A percentile compares a stretch with the other conserved stretches of the same genome.
These are phyloP conservation scores for Protophormia terraenovae DNA, from an alignment of 2,888 invertebrate genomes.

Conservation along the genomic window DNA sequence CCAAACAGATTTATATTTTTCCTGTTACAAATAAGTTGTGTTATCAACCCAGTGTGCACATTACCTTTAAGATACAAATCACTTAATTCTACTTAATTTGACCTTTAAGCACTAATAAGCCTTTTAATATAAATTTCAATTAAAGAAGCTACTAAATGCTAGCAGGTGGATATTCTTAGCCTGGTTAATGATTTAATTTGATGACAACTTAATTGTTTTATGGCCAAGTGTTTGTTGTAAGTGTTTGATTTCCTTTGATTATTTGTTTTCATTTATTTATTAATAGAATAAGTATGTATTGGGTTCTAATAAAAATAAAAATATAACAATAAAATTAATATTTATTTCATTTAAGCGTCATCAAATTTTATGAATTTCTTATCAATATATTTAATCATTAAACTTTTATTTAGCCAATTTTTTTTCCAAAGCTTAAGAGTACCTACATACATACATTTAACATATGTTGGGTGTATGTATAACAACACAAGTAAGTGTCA, in stretches of 20 bases:
- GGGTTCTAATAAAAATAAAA: too few species aligned
- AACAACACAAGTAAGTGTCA: too few species aligned
- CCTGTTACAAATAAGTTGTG: neutral
- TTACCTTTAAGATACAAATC: too few species aligned
- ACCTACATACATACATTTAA: neutral
- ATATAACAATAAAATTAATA: too few species aligned
- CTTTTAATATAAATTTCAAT: neutral
- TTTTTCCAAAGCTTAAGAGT: neutral
- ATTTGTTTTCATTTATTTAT: neutral
- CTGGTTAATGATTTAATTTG: neutral
- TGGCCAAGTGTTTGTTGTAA: neutral
- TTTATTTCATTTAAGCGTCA: neutral
- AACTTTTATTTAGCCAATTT: neutral
- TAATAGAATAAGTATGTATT: neutral
- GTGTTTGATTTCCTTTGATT: neutral
- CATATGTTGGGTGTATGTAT: neutral
- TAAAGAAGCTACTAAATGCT: too few species aligned
- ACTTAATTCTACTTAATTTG: neutral
- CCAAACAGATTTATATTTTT: too few species aligned
- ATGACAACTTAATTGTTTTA: conserved; percentile 6
- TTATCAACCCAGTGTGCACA: neutral
- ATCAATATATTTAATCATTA: neutral
- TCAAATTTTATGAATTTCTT: neutral
- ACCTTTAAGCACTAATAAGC: neutral
- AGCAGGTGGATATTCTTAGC: neutral